Evolutionary conservation across 2,888 invertebrate species (phyloP).

Genomic region (Tillus elongatus): DNA sequence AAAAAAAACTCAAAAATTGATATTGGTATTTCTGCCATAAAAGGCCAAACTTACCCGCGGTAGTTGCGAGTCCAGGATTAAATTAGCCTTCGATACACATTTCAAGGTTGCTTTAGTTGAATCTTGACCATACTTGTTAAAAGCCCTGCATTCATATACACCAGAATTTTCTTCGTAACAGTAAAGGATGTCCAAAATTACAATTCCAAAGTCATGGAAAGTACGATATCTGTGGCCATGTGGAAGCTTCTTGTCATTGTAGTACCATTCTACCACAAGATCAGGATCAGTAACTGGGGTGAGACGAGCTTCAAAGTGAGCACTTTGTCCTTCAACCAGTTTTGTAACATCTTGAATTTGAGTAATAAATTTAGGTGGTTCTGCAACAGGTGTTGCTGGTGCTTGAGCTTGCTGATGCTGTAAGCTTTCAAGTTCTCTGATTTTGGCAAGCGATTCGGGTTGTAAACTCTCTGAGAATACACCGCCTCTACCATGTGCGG

Average conservation of each 20-base stretch:
- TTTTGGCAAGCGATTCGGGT: slow-evolving; percentile 81
- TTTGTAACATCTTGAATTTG: slow-evolving; percentile 77
- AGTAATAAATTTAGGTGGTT: slow-evolving; percentile 82
- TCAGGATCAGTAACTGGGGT: slow-evolving; percentile 93
- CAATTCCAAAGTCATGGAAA: slow-evolving; percentile 95
- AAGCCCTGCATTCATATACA: slow-evolving; percentile 85
- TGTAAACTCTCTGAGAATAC: slow-evolving; percentile 84
- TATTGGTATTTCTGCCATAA: too few species aligned
- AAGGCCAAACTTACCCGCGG: slow-evolving; percentile 69
- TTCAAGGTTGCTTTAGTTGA: slow-evolving; percentile 74
- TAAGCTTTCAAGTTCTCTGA: slow-evolving; percentile 72
- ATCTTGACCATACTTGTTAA: slow-evolving; percentile 84
- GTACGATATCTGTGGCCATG: slow-evolving; percentile 95
- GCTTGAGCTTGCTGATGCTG: slow-evolving; percentile 59
- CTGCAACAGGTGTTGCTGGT: slow-evolving; percentile 57
- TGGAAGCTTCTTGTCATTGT: slow-evolving; percentile 83
- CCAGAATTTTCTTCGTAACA: slow-evolving; percentile 96
- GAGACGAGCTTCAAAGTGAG: slow-evolving; percentile 86
- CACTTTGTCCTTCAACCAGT: slow-evolving; percentile 89
- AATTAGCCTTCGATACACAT: slow-evolving; percentile 80
- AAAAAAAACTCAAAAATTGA: too few species aligned
- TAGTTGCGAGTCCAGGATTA: slow-evolving; percentile 86
- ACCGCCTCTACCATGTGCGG: slow-evolving; percentile 75
- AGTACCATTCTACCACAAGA: slow-evolving; percentile 90
- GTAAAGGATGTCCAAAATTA: slow-evolving; percentile 88